phyloP scores from a whole-genome alignment of 1,140 invertebrate species.

The Lepidostoma basale region DNA sequence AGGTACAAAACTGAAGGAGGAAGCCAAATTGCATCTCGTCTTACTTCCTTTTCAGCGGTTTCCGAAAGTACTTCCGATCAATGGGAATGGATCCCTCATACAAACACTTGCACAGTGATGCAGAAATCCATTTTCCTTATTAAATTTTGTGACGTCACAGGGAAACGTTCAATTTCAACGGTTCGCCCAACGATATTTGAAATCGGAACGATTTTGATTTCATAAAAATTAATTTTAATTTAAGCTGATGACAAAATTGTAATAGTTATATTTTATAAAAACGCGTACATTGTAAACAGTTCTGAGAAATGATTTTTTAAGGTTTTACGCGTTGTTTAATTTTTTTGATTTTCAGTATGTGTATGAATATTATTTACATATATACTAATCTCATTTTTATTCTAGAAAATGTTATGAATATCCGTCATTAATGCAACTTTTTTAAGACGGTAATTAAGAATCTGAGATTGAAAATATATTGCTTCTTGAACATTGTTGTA shows the following conservation, averaged over 20 bases:
- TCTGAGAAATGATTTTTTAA: too few species aligned
- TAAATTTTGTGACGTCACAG: background rate
- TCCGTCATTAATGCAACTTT: too few species aligned
- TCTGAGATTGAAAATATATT: too few species aligned
- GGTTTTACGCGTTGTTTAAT: too few species aligned
- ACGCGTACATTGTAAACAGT: background rate
- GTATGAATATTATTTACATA: too few species aligned
- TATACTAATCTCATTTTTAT: too few species aligned
- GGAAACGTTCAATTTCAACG: background rate
- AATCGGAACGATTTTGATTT: background rate
- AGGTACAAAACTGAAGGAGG: background rate
- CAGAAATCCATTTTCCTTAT: background rate
- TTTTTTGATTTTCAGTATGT: too few species aligned
- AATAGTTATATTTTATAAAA: background rate
- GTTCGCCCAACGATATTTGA: background rate
- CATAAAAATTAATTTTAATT: background rate
- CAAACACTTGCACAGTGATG: background rate
- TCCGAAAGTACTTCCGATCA: background rate
- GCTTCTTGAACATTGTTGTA: too few species aligned
- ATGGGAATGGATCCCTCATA: background rate
- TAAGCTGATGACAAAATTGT: background rate
- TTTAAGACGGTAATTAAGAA: too few species aligned
- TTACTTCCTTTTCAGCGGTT: constrained; percentile 15
- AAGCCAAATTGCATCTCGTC: constrained; percentile 23
- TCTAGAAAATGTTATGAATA: too few species aligned